Evolutionary conservation across 2,113 vertebrate species (phyloP), one percentile per base, ranked within the genome.

Genomic region (Anthoscopus minutus): DNA sequence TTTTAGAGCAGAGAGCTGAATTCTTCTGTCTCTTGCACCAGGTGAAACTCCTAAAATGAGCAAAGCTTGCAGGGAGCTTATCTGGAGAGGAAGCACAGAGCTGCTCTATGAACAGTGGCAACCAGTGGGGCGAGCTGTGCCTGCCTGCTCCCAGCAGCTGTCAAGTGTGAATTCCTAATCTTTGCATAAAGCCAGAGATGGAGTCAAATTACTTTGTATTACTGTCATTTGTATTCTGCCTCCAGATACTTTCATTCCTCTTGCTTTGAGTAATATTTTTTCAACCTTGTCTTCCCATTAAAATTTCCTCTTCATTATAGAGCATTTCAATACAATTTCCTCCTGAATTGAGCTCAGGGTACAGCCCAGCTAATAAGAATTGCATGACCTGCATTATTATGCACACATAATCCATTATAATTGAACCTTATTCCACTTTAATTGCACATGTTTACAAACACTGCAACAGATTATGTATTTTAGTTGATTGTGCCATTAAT

Each of bases 381-480:
- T 78, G 35, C 89, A 86, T 95, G 88, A 91, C 93, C 64, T 85
- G 56, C 54, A 96, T 95, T 96, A 95, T 93, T 97, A 93, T 92
- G 92, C 61, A 88, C 56, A 69, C 67, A 89, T 92, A 94, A 92
- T 35, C 82, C 86, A 96, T 93, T 94, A 96, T 96, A 97, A 97
- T 91, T 83, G 73, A 92, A 79, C 96, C 73, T 81, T 92, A 92
- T 74, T 96, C 92, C 81, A 72, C 77, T 96, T 97, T 93, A 97
- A 96, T 97, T 97, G 69, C 62, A 83, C 16, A 10, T 91, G 94
- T 97, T 97, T 97, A 88, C 91, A 96, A 97, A 96, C 72, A 94
- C 62, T 84, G 70, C 81, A 70, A 90, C 82, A 89, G 48, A 95
- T 94, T 83, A 91, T 92, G 51, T 93, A 61, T 96, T 95, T 94